Evolutionary conservation across 2,113 vertebrate genomes (phyloP).

Genomic region (Panthera uncia): DNA sequence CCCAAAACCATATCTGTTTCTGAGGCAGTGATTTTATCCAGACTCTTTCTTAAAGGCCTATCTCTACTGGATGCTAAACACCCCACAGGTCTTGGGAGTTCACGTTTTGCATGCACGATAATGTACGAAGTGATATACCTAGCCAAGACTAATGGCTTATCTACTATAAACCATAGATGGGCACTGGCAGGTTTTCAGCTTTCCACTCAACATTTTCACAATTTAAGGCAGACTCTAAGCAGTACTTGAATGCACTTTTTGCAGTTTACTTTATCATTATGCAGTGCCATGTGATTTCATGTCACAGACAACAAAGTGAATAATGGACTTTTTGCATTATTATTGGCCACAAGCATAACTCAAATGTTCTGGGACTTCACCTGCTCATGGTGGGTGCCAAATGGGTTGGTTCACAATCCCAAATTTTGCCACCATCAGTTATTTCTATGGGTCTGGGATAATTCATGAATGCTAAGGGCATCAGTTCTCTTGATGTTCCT

Average conservation of each 20-base stretch:
- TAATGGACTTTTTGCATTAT: constrained; percentile 15
- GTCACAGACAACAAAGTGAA: constrained; percentile 57
- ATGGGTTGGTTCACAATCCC: background rate
- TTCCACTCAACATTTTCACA: constrained; percentile 66
- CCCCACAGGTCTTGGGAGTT: background rate
- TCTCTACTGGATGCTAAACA: constrained; percentile 6
- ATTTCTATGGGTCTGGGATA: background rate
- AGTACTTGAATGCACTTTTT: constrained; percentile 62
- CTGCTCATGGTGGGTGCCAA: background rate
- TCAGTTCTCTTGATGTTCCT: background rate
- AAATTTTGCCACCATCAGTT: background rate
- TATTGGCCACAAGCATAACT: background rate
- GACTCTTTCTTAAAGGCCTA: constrained; percentile 40
- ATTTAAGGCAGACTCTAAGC: constrained; percentile 55
- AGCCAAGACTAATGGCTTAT: constrained; percentile 68
- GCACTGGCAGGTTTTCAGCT: constrained; percentile 68
- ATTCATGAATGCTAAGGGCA: background rate
- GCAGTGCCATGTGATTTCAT: background rate
- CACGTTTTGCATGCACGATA: constrained; percentile 10
- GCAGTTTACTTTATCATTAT: constrained; percentile 47
- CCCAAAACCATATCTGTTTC: constrained; percentile 1
- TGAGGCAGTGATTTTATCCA: constrained; percentile 43
- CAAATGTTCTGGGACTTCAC: background rate
- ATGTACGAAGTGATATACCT: constrained; percentile 42
- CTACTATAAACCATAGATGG: constrained; percentile 61